A percentile compares a stretch with the other conserved stretches of the same genome.
These are phyloP conservation scores for Plagodis dolabraria DNA, from an alignment of 2,888 invertebrate species.

Conservation along the genomic window DNA sequence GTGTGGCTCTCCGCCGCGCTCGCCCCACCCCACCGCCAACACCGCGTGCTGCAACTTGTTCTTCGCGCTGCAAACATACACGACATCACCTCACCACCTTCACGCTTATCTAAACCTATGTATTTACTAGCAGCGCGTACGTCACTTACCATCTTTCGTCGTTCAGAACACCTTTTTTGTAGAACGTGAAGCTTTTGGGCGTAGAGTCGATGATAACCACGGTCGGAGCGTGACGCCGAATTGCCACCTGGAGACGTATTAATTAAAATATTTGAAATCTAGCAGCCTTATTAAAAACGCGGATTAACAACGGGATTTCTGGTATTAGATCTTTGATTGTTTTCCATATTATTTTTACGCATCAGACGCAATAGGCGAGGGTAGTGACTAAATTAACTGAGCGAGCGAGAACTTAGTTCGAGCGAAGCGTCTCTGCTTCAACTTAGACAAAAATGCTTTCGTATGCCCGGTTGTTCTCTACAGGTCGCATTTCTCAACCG, in stretches of 20 bases:
- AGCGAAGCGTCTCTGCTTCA: too few species aligned
- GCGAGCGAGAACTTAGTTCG: too few species aligned
- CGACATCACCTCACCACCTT: background rate
- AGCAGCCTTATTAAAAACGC: too few species aligned
- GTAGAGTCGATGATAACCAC: constrained; percentile 67
- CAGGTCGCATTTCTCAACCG: too few species aligned
- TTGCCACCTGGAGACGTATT: constrained; percentile 57
- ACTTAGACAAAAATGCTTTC: too few species aligned
- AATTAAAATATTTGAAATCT: too few species aligned
- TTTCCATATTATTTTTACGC: too few species aligned
- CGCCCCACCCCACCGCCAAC: constrained; percentile 72
- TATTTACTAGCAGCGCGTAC: background rate
- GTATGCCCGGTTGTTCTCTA: too few species aligned
- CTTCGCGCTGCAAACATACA: constrained; percentile 51
- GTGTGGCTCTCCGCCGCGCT: constrained; percentile 55
- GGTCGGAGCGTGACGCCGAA: constrained; percentile 62
- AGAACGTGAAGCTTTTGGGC: constrained; percentile 53
- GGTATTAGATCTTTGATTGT: too few species aligned
- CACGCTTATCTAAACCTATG: background rate
- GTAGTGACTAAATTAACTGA: too few species aligned
- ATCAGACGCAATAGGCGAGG: too few species aligned
- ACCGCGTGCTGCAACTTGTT: constrained; percentile 59
- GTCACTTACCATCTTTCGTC: constrained; percentile 65
- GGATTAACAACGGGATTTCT: too few species aligned
- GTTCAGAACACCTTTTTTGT: constrained; percentile 61